A percentile compares a stretch with the other conserved stretches of the same genome.
phyloP scores from a whole-genome alignment of 2,888 invertebrate genomes.

The Ecdyonurus torrentis region DNA sequence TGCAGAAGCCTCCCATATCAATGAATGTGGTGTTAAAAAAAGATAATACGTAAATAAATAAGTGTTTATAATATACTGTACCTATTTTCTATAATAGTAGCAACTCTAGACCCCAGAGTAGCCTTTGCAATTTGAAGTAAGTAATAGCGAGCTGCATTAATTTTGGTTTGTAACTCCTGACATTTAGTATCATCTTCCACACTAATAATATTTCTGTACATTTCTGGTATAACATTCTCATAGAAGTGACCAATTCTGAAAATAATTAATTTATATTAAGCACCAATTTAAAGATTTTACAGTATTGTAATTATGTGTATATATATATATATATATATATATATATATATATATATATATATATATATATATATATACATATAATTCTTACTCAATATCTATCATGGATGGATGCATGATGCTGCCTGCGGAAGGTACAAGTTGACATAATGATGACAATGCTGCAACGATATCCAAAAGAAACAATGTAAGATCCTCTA shows the following conservation, averaged over 20 bases:
- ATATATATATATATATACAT: not conserved
- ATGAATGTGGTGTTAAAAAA: no score
- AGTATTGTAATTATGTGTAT: no score
- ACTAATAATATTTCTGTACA: constrained; percentile 42
- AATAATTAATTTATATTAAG: no score
- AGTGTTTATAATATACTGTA: no score
- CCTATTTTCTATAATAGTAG: not conserved
- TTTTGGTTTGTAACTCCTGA: not conserved
- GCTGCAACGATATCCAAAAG: constrained; percentile 52
- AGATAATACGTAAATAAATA: no score
- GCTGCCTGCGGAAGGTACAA: constrained; percentile 38
- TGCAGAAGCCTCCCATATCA: no score
- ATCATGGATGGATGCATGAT: constrained; percentile 24
- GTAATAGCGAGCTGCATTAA: not conserved
- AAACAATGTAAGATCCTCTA: constrained; percentile 51
- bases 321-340: no score
- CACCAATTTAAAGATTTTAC: no score
- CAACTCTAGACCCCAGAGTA: not conserved
- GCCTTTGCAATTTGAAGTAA: not conserved
- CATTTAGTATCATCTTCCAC: constrained; percentile 13
- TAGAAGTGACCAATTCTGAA: constrained; percentile 59
- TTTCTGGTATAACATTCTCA: constrained; percentile 49
- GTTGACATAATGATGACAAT: constrained; percentile 46
- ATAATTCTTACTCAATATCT: constrained; percentile 3
- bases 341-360: constrained; percentile 6